These are phyloP conservation scores for Ephestia elutella DNA, from an alignment of 1,140 invertebrate species.

Conservation along the genomic window DNA sequence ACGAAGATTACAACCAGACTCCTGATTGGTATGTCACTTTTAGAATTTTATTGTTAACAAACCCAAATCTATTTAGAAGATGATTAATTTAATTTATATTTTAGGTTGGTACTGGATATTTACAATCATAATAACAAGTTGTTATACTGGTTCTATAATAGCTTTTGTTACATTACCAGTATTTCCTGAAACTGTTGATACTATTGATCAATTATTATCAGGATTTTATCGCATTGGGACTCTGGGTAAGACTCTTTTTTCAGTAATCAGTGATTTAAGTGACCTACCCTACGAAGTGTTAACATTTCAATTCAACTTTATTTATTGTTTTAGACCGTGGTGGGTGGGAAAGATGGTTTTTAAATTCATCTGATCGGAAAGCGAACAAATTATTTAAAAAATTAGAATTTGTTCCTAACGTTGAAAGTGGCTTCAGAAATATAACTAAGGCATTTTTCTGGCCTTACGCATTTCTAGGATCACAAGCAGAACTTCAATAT, in stretches of 20 bases:
- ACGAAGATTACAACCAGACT: constrained; percentile 80
- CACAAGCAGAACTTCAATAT: constrained; percentile 79
- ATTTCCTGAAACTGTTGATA: constrained; percentile 81
- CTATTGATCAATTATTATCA: constrained; percentile 75
- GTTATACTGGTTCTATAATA: constrained; percentile 86
- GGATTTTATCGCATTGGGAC: constrained; percentile 78
- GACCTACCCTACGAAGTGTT: not conserved
- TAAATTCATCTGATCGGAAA: constrained; percentile 76
- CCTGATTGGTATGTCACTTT: constrained; percentile 76
- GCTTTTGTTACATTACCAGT: constrained; percentile 85
- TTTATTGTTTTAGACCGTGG: constrained; percentile 75
- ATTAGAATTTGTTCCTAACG: constrained; percentile 78
- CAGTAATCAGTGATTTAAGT: not conserved
- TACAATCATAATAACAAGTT: constrained; percentile 85
- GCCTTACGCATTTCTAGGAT: constrained; percentile 83
- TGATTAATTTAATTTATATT: constrained; percentile 21
- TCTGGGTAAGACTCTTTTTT: constrained; percentile 63
- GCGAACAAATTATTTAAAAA: constrained; percentile 77
- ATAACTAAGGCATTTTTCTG: constrained; percentile 82
- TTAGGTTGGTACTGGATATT: constrained; percentile 85
- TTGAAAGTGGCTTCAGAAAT: constrained; percentile 79
- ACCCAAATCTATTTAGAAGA: constrained; percentile 8
- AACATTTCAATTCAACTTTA: too few relatives aligned
- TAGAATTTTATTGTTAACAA: constrained; percentile 11
- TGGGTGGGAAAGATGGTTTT: constrained; percentile 81